phyloP scores from a whole-genome alignment of 2,797 vertebrate genomes.

The Crocodylus rhombifer region DNA sequence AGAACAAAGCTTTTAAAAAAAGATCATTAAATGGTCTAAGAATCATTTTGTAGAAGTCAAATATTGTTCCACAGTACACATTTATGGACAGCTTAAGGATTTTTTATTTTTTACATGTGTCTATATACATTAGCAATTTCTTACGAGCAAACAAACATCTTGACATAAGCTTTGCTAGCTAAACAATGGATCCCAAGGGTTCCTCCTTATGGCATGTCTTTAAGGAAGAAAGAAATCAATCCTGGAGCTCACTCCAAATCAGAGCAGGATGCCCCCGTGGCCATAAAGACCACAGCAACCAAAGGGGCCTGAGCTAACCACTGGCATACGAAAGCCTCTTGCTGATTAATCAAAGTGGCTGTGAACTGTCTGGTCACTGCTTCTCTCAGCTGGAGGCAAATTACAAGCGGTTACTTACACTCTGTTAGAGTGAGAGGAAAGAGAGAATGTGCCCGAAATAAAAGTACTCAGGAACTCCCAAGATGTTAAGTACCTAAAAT shows the following conservation, averaged over 20 bases:
- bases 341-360: background rate
- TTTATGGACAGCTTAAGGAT: background rate
- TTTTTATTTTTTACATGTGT: background rate
- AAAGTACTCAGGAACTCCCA: background rate
- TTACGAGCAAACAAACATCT: background rate
- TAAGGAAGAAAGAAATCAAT: background rate
- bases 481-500: background rate
- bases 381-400: background rate
- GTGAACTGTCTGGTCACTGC: background rate
- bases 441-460: background rate
- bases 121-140: background rate
- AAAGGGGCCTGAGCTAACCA: background rate
- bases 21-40: background rate
- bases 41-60: background rate
- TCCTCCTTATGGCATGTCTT: background rate
- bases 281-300: background rate
- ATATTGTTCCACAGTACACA: background rate
- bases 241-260: background rate
- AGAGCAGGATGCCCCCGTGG: background rate
- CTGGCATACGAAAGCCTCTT: background rate
- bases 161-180: background rate
- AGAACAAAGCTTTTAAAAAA: background rate
- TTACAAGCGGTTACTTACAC: background rate
- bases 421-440: background rate
- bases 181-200: background rate